Conservation (phyloP, 2,888 invertebrate genomes). For the Thymelicus acteon region DNA sequence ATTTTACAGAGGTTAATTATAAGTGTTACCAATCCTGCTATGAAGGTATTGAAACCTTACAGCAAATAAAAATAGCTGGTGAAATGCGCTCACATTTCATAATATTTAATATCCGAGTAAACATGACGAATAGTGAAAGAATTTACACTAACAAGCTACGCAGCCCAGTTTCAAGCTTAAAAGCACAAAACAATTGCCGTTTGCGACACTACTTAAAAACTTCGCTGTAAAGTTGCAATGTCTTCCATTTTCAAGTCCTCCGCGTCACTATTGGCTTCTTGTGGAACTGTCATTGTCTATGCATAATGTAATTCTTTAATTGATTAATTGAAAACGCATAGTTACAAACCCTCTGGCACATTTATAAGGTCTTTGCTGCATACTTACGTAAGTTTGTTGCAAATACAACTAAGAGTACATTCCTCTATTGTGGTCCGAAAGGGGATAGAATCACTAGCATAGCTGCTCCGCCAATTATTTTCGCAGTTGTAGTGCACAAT, state of each 20-base stretch:
- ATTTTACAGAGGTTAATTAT: no score
- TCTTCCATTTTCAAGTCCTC: conserved; percentile 15
- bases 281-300: background rate
- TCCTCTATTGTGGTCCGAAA: conserved; percentile 23
- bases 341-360: background rate
- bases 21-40: no score
- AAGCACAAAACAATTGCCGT: conserved; percentile 25
- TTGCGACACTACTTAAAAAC: conserved; percentile 17
- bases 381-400: conserved; percentile 5
- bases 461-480: no score
- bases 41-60: conserved; percentile 20
- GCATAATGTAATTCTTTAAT: background rate
- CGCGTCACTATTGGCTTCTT: conserved; percentile 17
- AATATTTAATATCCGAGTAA: background rate
- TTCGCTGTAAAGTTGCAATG: conserved; percentile 33
- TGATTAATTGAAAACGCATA: background rate
- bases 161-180: conserved; percentile 26
- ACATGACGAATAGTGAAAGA: conserved; percentile 23
- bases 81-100: conserved; percentile 1
- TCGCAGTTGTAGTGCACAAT: no score
- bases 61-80: background rate
- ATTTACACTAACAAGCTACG: conserved; percentile 31
- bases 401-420: conserved; percentile 22
- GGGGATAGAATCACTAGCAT: no score
- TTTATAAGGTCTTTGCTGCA: conserved; percentile 2